Evolutionary conservation across 2,113 vertebrate species (phyloP).

Genomic region (Oreochromis tanganicae): DNA sequence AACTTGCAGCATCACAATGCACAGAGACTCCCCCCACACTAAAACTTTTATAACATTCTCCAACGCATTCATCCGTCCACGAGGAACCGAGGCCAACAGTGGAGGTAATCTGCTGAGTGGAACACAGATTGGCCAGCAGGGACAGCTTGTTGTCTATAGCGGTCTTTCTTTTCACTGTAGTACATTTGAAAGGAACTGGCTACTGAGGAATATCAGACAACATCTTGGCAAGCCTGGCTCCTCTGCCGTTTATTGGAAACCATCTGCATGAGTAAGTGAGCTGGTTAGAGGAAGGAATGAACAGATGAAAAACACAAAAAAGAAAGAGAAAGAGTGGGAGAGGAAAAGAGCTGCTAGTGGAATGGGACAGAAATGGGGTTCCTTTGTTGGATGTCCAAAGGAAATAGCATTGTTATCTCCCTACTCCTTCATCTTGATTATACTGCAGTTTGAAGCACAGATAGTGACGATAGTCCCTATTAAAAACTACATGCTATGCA

Average conservation of each 20-base stretch:
- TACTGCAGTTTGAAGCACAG: constrained; percentile 23
- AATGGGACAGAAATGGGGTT: constrained; percentile 1
- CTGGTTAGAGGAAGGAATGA: background rate
- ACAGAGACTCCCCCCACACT: background rate
- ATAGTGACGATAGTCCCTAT: constrained; percentile 9
- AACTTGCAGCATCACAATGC: background rate
- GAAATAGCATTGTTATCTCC: constrained; percentile 44
- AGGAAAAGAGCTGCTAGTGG: background rate
- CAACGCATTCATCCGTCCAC: background rate
- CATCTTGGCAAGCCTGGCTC: constrained; percentile 27
- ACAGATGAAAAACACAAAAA: background rate
- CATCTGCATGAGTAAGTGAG: constrained; percentile 32
- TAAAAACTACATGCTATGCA: constrained; percentile 3
- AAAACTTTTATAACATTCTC: background rate
- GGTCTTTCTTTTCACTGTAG: constrained; percentile 7
- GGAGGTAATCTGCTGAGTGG: constrained; percentile 32
- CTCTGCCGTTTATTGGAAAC: constrained; percentile 32
- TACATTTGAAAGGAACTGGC: constrained; percentile 22
- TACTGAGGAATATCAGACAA: constrained; percentile 33
- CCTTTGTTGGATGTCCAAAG: constrained; percentile 47
- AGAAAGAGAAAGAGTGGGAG: background rate
- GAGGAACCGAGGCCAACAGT: constrained; percentile 1
- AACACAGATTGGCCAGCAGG: background rate
- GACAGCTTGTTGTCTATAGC: constrained; percentile 16
- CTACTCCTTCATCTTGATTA: constrained; percentile 26